Conservation (phyloP, 2,888 invertebrate species). For the Asteroscopus sphinx region DNA sequence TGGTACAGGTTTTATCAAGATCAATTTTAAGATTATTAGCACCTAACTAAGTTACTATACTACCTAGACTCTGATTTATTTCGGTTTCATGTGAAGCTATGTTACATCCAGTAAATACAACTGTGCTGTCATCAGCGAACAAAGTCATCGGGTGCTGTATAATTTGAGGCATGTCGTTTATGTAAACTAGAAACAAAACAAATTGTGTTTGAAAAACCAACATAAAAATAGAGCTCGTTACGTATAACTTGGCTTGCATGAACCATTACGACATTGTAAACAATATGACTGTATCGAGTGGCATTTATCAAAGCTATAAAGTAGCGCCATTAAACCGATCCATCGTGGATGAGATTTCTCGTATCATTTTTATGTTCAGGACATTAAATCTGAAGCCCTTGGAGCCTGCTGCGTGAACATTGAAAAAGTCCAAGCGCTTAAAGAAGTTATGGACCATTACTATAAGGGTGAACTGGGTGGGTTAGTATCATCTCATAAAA, state of each 20-base stretch:
- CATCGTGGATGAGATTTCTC: constrained; percentile 57
- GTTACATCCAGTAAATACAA: too few species aligned
- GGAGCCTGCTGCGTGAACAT: constrained; percentile 44
- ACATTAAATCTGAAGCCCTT: constrained; percentile 56
- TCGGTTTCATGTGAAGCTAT: too few species aligned
- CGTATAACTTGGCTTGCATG: neutral
- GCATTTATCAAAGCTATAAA: constrained; percentile 69
- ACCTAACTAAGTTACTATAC: too few species aligned
- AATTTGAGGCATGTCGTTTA: too few species aligned
- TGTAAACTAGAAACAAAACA: too few species aligned
- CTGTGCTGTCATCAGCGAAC: too few species aligned
- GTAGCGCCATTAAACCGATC: constrained; percentile 62
- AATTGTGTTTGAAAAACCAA: too few species aligned
- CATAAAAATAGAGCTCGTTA: neutral
- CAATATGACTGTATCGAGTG: constrained; percentile 64
- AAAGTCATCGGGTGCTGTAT: too few species aligned
- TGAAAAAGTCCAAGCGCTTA: constrained; percentile 39
- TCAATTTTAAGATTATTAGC: too few species aligned
- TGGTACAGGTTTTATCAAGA: too few species aligned
- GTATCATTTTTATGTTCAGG: constrained; percentile 68
- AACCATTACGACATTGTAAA: constrained; percentile 50
- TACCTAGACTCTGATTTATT: too few species aligned
- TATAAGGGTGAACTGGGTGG: constrained; percentile 8
- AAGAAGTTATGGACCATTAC: constrained; percentile 51
- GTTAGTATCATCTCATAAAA: constrained; percentile 14